Conservation (phyloP, 2,113 vertebrate species). For the Papio anubis region DNA sequence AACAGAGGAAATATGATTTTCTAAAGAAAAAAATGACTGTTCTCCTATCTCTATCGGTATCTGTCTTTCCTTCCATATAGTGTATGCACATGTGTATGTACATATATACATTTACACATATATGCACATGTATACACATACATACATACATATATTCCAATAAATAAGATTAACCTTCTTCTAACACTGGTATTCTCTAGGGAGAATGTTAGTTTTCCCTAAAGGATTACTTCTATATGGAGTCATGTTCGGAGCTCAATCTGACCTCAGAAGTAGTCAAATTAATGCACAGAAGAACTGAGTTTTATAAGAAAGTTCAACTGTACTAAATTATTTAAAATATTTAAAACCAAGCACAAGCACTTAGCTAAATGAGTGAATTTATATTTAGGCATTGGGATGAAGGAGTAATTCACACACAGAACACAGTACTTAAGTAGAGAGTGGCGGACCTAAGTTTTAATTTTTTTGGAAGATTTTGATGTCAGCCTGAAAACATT, state of each 20-base stretch:
- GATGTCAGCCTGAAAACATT: neutral
- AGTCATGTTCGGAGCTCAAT: neutral
- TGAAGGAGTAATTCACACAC: neutral
- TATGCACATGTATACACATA: neutral
- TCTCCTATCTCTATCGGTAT: neutral
- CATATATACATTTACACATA: neutral
- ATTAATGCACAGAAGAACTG: neutral
- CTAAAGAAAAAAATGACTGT: neutral
- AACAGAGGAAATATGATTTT: neutral
- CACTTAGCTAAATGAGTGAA: neutral
- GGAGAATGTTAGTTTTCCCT: neutral
- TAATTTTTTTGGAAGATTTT: neutral
- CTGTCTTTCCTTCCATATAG: neutral
- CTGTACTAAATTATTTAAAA: slow-evolving; percentile 8
- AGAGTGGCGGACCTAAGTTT: neutral
- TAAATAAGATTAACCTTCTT: neutral
- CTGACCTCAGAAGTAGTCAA: neutral
- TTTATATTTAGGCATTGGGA: neutral
- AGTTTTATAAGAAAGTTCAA: slow-evolving; percentile 8
- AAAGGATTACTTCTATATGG: neutral
- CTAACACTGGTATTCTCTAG: neutral
- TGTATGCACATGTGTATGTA: neutral
- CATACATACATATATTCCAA: neutral
- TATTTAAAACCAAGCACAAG: neutral
- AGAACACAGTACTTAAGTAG: neutral